Conservation (phyloP, 1,140 invertebrate genomes). For the Leptinotarsa texana region DNA sequence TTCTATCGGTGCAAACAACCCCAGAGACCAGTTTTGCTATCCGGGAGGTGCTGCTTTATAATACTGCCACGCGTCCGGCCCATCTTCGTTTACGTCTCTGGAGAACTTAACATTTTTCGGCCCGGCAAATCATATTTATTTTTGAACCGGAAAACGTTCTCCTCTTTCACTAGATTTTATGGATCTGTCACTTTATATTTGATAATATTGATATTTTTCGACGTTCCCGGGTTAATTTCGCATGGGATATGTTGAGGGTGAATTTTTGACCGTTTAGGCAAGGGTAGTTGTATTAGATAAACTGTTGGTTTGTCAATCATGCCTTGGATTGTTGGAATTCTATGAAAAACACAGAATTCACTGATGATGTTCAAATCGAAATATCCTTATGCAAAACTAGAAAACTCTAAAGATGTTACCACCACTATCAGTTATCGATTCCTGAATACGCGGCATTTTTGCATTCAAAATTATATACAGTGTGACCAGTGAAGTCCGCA, state of each 20-base stretch:
- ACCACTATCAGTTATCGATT: too few species aligned
- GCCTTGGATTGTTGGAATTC: too few species aligned
- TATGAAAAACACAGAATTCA: too few species aligned
- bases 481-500: too few species aligned
- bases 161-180: constrained; percentile 27
- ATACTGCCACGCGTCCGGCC: constrained; percentile 38
- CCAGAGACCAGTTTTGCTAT: constrained; percentile 8
- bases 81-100: constrained; percentile 42
- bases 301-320: not conserved
- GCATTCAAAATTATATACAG: too few species aligned
- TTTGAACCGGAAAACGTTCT: constrained; percentile 30
- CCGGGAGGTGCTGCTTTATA: constrained; percentile 38
- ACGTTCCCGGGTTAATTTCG: constrained; percentile 2
- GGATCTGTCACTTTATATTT: constrained; percentile 31
- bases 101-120: constrained; percentile 26
- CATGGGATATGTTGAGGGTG: constrained; percentile 3
- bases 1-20: constrained; percentile 20
- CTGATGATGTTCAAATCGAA: too few species aligned
- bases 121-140: constrained; percentile 34
- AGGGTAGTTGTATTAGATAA: not conserved
- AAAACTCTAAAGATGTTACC: too few species aligned
- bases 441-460: too few species aligned
- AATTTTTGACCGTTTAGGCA: not conserved
- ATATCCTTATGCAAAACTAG: too few species aligned
- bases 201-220: constrained; percentile 27